These are phyloP conservation scores for Tanytarsus gracilentus DNA, from an alignment of 2,888 invertebrate species.

Conservation along the genomic window DNA sequence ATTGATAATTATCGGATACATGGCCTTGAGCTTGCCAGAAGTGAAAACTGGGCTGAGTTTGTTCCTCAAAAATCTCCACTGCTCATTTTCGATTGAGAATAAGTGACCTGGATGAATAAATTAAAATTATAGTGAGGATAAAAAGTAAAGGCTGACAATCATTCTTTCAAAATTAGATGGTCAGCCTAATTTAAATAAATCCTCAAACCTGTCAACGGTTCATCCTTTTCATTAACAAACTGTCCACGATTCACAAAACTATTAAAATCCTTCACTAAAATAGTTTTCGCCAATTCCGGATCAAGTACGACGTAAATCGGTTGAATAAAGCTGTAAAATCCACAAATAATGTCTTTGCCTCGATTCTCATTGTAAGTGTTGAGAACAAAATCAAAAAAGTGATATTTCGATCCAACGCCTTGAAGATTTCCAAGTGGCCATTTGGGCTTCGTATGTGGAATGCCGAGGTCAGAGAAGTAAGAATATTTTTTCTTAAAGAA, in stretches of 20 bases:
- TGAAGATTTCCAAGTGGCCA: background rate
- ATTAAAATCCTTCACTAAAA: conserved; percentile 27
- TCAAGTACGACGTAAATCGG: conserved; percentile 19
- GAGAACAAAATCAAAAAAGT: background rate
- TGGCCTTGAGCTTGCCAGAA: conserved; percentile 6
- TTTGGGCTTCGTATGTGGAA: conserved; percentile 6
- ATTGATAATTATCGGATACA: conserved; percentile 3
- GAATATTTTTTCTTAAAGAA: conserved; percentile 19
- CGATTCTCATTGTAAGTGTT: conserved; percentile 12
- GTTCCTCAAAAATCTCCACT: conserved; percentile 9
- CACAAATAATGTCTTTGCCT: conserved; percentile 23
- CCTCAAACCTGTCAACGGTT: conserved; percentile 17
- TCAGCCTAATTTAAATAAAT: too few species aligned
- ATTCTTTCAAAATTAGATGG: too few species aligned
- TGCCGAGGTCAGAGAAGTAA: background rate
- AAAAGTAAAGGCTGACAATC: too few species aligned
- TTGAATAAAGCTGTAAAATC: conserved; percentile 6
- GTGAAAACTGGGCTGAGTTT: conserved; percentile 20
- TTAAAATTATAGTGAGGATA: too few species aligned
- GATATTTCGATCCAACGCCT: background rate
- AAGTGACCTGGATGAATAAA: conserved; percentile 2
- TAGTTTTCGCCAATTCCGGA: conserved; percentile 13
- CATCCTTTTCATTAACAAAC: conserved; percentile 21
- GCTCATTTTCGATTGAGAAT: conserved; percentile 1
- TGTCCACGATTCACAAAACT: conserved; percentile 13